Percentiles rank a stretch among this genome's conserved stretches.
phyloP scores from a whole-genome alignment of 2,888 invertebrate species.

The Lycophotia porphyrea region DNA sequence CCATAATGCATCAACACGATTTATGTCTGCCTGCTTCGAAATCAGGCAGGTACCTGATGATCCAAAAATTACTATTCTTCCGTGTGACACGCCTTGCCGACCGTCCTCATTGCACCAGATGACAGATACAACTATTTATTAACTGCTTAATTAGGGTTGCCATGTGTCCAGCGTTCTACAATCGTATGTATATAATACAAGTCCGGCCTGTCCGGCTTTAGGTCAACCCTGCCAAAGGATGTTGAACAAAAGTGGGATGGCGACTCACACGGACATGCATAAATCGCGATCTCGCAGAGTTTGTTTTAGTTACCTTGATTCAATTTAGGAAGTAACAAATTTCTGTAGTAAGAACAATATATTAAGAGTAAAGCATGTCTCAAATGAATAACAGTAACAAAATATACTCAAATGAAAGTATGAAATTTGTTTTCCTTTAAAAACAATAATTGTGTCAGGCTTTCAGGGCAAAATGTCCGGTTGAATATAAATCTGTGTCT shows the following conservation, averaged over 20 bases:
- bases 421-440: too few species aligned
- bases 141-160: slow-evolving; percentile 3
- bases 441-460: too few species aligned
- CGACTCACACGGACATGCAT: too few species aligned
- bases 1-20: slow-evolving; percentile 66
- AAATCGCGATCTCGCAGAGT: too few species aligned
- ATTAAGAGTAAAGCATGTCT: neutral
- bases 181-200: neutral
- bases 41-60: slow-evolving; percentile 70
- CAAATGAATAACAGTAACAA: neutral
- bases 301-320: too few species aligned
- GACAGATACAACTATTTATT: slow-evolving; percentile 20
- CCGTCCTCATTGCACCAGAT: slow-evolving; percentile 38
- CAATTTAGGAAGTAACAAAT: too few species aligned
- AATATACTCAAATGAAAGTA: neutral
- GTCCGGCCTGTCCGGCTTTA: too few species aligned
- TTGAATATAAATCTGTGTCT: neutral
- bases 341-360: too few species aligned
- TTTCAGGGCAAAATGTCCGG: neutral
- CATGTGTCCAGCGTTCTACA: neutral
- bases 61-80: slow-evolving; percentile 78
- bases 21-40: slow-evolving; percentile 72
- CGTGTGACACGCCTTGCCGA: slow-evolving; percentile 67
- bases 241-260: too few species aligned
- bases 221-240: too few species aligned